phyloP scores from a whole-genome alignment of 1,140 invertebrate genomes.

The Zaprionus inermis region DNA sequence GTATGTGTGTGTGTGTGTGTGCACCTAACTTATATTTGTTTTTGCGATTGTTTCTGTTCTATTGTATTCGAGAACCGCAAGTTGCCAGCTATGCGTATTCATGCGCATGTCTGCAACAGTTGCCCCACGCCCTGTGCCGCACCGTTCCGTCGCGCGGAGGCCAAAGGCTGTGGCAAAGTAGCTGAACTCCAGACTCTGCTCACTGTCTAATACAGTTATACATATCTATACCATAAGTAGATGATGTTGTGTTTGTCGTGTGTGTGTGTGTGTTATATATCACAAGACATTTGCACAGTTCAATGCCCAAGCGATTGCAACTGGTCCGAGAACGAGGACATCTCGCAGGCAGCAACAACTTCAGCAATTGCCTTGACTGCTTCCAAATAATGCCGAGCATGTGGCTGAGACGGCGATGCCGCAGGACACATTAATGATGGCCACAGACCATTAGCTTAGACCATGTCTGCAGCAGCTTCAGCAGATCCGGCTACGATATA shows the following conservation, averaged over 20 bases:
- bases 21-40: constrained; percentile 17
- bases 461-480: background rate
- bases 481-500: background rate
- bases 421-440: constrained; percentile 34
- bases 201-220: constrained; percentile 2
- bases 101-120: constrained; percentile 52
- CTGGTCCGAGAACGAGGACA: constrained; percentile 44
- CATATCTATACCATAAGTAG: constrained; percentile 3
- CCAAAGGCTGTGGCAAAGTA: constrained; percentile 30
- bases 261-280: background rate
- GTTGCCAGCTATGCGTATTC: constrained; percentile 10
- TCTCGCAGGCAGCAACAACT: constrained; percentile 35
- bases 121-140: no score
- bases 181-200: constrained; percentile 1
- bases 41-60: constrained; percentile 30
- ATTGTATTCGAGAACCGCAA: constrained; percentile 35
- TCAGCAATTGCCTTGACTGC: constrained; percentile 6
- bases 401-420: constrained; percentile 15
- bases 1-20: background rate
- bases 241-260: background rate
- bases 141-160: no score
- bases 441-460: constrained; percentile 38
- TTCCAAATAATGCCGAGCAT: constrained; percentile 19
- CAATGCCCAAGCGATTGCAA: constrained; percentile 72
- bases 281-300: constrained; percentile 67